Percentiles rank a stretch among this genome's conserved stretches.
Evolutionary conservation across 2,797 vertebrate genomes (phyloP).

Genomic region (Catharus ustulatus): DNA sequence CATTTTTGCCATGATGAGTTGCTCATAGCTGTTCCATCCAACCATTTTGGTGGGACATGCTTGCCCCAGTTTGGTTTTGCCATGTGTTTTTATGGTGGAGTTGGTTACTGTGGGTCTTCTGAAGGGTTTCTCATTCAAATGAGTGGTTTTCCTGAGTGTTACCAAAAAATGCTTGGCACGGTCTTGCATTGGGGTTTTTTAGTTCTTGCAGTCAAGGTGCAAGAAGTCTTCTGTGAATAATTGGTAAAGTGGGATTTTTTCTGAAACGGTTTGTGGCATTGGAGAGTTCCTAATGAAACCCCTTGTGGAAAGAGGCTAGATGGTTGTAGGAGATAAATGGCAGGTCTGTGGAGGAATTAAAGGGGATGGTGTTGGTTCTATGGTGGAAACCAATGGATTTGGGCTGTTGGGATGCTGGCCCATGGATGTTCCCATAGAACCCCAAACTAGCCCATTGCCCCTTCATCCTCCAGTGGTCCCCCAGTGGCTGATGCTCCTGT

Average conservation of each 20-base stretch:
- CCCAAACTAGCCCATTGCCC: background rate
- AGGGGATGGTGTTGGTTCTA: background rate
- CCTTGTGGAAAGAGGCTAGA: background rate
- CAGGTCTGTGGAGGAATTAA: background rate
- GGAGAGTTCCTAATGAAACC: background rate
- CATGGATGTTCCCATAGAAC: background rate
- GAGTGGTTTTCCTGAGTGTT: background rate
- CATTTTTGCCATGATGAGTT: background rate
- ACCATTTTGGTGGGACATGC: background rate
- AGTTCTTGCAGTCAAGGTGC: background rate
- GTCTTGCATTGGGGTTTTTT: background rate
- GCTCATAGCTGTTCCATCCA: background rate
- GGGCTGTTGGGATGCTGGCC: background rate
- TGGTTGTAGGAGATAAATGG: background rate
- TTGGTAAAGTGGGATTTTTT: background rate
- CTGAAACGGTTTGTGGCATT: background rate
- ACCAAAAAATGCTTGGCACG: background rate
- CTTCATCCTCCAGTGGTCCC: background rate
- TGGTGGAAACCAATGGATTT: background rate
- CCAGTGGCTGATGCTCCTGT: background rate
- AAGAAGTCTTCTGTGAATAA: background rate
- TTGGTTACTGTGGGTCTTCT: background rate
- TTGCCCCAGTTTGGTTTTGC: slow-evolving; percentile 19
- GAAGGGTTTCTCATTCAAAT: background rate
- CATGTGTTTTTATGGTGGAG: background rate